phyloP scores from a whole-genome alignment of 2,113 vertebrate genomes.

The Acanthisitta chloris region DNA sequence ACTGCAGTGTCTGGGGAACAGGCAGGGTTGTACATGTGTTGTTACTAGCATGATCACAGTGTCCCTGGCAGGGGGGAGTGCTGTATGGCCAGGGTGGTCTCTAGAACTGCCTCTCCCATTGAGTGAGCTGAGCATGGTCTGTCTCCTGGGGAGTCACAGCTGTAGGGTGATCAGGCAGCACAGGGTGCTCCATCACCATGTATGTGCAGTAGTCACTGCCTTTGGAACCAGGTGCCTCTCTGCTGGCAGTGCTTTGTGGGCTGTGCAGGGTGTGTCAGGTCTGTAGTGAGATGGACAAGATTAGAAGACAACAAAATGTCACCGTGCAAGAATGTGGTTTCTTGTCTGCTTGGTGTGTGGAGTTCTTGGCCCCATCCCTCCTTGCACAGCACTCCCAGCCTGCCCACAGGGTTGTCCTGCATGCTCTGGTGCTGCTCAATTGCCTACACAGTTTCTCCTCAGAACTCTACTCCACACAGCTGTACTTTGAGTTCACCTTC shows the following conservation, averaged over 20 bases:
- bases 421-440: neutral
- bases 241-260: neutral
- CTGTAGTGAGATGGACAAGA: neutral
- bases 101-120: neutral
- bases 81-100: neutral
- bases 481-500: neutral
- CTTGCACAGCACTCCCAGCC: neutral
- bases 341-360: neutral
- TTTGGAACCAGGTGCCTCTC: neutral
- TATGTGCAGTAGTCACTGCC: neutral
- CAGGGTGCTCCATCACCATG: neutral
- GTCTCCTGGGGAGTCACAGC: neutral
- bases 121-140: neutral
- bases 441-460: neutral
- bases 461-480: neutral
- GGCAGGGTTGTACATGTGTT: neutral
- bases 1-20: neutral
- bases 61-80: neutral
- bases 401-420: neutral
- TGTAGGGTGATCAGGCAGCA: neutral
- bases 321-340: neutral
- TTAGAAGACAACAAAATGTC: neutral
- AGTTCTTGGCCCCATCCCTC: neutral
- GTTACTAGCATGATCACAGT: neutral
- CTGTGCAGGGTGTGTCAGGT: neutral